phyloP scores from a whole-genome alignment of 2,888 invertebrate genomes.

The Sclerodermus sp. region DNA sequence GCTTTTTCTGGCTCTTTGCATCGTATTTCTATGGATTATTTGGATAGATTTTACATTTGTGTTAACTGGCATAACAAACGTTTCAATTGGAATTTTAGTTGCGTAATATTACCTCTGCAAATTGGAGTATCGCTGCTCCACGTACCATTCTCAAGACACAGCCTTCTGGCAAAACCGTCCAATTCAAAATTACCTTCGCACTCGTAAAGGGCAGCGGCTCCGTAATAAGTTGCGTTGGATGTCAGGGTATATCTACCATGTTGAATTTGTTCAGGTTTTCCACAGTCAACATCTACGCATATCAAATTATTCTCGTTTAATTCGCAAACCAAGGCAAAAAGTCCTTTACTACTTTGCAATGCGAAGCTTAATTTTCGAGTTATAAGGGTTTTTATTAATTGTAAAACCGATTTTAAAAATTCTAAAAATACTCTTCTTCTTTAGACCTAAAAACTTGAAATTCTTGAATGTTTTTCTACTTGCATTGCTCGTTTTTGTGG shows the following conservation, averaged over 20 bases:
- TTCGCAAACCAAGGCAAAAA: too few species aligned
- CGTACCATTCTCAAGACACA: conserved; percentile 86
- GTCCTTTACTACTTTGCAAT: too few species aligned
- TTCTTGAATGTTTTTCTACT: too few species aligned
- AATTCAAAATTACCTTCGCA: conserved; percentile 80
- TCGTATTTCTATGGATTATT: conserved; percentile 67
- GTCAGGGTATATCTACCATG: conserved; percentile 79
- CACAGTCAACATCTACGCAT: conserved; percentile 92
- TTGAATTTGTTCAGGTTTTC: conserved; percentile 70
- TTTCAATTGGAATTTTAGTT: too few species aligned
- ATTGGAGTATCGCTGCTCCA: conserved; percentile 84
- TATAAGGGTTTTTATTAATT: too few species aligned
- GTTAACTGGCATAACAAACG: too few species aligned
- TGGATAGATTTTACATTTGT: background rate
- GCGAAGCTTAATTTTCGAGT: too few species aligned
- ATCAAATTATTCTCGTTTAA: too few species aligned
- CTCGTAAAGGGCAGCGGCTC: conserved; percentile 81
- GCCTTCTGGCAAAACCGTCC: conserved; percentile 78
- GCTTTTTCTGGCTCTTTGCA: conserved; percentile 72
- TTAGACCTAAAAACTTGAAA: too few species aligned
- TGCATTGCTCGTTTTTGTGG: too few species aligned
- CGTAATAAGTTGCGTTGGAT: conserved; percentile 87
- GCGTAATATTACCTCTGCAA: conserved; percentile 71
- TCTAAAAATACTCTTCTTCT: too few species aligned
- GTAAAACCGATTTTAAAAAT: too few species aligned